These are phyloP conservation scores for Enteromius paludinosus DNA, from an alignment of 2,797 vertebrate genomes.

Conservation along the genomic window DNA sequence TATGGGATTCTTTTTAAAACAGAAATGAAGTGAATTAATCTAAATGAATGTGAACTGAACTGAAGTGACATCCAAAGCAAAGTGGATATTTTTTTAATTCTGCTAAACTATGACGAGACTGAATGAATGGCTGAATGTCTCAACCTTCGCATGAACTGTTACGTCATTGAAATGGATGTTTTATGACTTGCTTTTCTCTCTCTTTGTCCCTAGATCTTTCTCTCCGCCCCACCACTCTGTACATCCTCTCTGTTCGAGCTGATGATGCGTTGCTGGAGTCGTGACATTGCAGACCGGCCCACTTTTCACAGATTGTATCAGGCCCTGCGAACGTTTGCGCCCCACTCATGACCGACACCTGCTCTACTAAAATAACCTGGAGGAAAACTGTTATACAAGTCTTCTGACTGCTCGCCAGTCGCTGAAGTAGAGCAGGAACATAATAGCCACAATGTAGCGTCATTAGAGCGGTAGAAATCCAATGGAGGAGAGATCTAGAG, in stretches of 20 bases:
- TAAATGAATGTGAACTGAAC: not conserved
- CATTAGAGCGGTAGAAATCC: conserved; percentile 18
- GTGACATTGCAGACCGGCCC: conserved; percentile 82
- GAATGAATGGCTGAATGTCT: no score
- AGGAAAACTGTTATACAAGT: not conserved
- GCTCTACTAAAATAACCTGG: conserved; percentile 17
- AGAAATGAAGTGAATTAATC: not conserved
- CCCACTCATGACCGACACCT: conserved; percentile 63
- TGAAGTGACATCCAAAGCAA: not conserved
- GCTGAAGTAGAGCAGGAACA: conserved; percentile 11
- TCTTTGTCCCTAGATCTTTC: conserved; percentile 76
- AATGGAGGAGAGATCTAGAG: conserved; percentile 18
- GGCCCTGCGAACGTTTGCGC: conserved; percentile 85
- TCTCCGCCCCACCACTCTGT: conserved; percentile 82
- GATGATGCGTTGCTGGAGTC: conserved; percentile 87
- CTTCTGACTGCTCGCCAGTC: conserved; percentile 1
- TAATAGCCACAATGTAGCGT: conserved; percentile 54
- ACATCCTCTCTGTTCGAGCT: conserved; percentile 83
- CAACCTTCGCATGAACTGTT: not conserved
- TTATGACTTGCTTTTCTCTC: not conserved
- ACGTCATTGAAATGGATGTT: not conserved
- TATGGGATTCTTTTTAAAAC: not conserved
- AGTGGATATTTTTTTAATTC: not conserved
- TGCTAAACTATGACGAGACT: not conserved
- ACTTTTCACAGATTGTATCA: conserved; percentile 82